Conservation (phyloP, 2,888 invertebrate species). For the Drosophila nr. fundita region DNA sequence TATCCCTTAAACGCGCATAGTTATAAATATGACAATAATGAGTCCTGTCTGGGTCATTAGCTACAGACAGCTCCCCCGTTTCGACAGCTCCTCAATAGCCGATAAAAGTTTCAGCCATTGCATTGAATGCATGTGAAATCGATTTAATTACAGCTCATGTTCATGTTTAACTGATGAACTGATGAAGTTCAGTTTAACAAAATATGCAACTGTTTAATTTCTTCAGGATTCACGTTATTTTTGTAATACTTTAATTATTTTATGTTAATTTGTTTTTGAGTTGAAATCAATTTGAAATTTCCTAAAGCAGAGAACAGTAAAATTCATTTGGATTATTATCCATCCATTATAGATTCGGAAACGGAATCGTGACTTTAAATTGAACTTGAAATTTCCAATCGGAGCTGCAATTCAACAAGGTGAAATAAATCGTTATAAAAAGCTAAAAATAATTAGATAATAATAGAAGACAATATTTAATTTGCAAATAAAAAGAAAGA, state of each 20-base stretch:
- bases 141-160: background rate
- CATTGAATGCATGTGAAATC: constrained; percentile 5
- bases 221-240: no score
- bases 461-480: background rate
- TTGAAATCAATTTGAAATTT: no score
- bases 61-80: constrained; percentile 7
- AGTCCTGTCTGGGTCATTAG: constrained; percentile 26
- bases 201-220: no score
- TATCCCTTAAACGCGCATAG: constrained; percentile 20
- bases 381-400: background rate
- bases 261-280: no score
- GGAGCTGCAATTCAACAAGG: background rate
- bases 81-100: constrained; percentile 7
- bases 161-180: no score
- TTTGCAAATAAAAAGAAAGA: background rate
- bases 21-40: constrained; percentile 39
- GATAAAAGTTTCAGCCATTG: background rate
- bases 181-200: no score
- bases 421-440: background rate
- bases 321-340: background rate
- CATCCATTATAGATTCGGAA: background rate
- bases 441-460: background rate
- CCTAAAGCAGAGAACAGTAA: no score
- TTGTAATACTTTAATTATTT: no score
- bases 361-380: background rate